phyloP scores from a whole-genome alignment of 1,140 invertebrate genomes.

The Platyscapa corneri region DNA sequence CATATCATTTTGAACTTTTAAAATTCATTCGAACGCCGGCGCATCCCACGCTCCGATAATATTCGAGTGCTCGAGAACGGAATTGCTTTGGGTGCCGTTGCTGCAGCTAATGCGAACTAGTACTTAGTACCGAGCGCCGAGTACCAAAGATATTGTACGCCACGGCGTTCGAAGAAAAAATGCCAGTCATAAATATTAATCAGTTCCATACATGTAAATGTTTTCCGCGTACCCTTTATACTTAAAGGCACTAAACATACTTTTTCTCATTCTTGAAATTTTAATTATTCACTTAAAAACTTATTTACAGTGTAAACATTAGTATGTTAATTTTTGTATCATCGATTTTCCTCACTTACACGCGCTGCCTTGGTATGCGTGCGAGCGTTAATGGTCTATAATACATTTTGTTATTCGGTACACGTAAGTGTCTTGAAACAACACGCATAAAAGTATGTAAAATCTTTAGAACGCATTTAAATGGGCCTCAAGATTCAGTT shows the following conservation, averaged over 20 bases:
- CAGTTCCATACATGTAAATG: not conserved
- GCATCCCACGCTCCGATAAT: not conserved
- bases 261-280: not conserved
- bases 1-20: not conserved
- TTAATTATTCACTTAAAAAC: not conserved
- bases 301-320: not conserved
- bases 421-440: conserved; percentile 11
- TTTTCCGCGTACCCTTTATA: not conserved
- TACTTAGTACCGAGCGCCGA: no score
- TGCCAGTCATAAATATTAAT: not conserved
- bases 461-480: conserved; percentile 10
- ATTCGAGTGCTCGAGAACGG: no score
- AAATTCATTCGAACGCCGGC: not conserved
- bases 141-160: not conserved
- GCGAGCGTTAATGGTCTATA: conserved; percentile 6
- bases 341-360: not conserved
- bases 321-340: not conserved
- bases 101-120: no score
- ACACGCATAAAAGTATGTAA: conserved; percentile 4
- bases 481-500: not conserved
- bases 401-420: conserved; percentile 7
- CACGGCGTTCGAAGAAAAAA: not conserved
- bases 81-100: no score
- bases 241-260: not conserved
- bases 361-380: not conserved